Percentiles rank a stretch among this genome's conserved stretches.
phyloP scores from a whole-genome alignment of 1,140 invertebrate genomes.

The Augochlora pura region DNA sequence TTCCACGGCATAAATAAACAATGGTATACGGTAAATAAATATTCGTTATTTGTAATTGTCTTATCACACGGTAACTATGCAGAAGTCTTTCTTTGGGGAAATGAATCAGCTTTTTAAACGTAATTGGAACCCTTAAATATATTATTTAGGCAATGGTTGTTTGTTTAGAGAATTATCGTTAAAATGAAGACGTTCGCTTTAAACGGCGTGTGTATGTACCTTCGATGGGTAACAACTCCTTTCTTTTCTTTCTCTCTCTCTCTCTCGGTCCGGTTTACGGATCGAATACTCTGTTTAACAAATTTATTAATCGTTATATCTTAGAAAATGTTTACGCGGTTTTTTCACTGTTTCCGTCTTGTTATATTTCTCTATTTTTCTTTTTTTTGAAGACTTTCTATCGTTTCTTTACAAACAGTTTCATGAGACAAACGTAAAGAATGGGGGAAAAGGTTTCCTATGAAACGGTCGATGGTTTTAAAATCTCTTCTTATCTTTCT shows the following conservation, averaged over 20 bases:
- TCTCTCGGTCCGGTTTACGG: background rate
- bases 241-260: no score
- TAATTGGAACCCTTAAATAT: background rate
- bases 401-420: background rate
- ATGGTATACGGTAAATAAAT: conserved; percentile 28
- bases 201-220: no score
- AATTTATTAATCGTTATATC: conserved; percentile 22
- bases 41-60: conserved; percentile 18
- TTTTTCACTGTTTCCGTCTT: background rate
- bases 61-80: conserved; percentile 46
- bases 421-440: background rate
- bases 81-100: conserved; percentile 42
- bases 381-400: no score
- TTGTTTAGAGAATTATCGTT: background rate
- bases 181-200: background rate
- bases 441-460: background rate
- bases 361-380: no score
- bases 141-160: background rate
- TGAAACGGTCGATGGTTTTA: background rate
- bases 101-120: conserved; percentile 14
- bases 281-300: background rate
- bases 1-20: conserved; percentile 35
- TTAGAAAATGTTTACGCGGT: background rate
- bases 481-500: background rate
- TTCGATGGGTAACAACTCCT: no score